phyloP scores from a whole-genome alignment of 1,140 invertebrate species.

The Zaprionus ghesquierei region DNA sequence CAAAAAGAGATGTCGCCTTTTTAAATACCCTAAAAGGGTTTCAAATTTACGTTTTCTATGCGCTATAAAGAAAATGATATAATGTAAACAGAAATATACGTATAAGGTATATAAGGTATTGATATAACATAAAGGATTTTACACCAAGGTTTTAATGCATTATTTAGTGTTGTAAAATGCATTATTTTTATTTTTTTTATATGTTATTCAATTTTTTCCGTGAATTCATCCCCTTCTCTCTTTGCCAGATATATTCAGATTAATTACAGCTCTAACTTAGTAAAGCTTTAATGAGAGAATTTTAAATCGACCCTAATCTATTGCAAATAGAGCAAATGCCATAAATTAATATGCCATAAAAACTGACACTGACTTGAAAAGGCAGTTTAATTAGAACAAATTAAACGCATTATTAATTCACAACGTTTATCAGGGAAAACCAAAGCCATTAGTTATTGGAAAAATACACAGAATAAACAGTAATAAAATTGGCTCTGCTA shows the following conservation, averaged over 20 bases:
- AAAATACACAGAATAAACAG: neutral
- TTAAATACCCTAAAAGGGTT: neutral
- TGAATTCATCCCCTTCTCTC: too few species aligned
- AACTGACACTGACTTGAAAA: neutral
- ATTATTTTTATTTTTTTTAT: too few species aligned
- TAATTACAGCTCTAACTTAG: neutral
- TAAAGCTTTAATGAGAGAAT: neutral
- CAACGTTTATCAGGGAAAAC: neutral
- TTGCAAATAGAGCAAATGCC: neutral
- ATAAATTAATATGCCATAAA: neutral
- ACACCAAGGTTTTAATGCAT: too few species aligned
- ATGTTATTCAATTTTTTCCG: too few species aligned
- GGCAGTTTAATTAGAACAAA: neutral
- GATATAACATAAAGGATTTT: too few species aligned
- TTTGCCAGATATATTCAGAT: neutral
- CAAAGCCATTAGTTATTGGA: neutral
- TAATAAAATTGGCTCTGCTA: neutral
- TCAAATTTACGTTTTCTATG: too few species aligned
- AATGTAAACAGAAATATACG: too few species aligned
- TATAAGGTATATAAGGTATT: too few species aligned
- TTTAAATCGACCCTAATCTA: neutral
- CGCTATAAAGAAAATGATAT: too few species aligned
- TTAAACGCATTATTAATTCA: neutral
- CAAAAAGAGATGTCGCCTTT: neutral
- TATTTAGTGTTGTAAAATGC: too few species aligned